Conservation (phyloP, 2,113 vertebrate species). For the Paramormyrops kingsleyae region DNA sequence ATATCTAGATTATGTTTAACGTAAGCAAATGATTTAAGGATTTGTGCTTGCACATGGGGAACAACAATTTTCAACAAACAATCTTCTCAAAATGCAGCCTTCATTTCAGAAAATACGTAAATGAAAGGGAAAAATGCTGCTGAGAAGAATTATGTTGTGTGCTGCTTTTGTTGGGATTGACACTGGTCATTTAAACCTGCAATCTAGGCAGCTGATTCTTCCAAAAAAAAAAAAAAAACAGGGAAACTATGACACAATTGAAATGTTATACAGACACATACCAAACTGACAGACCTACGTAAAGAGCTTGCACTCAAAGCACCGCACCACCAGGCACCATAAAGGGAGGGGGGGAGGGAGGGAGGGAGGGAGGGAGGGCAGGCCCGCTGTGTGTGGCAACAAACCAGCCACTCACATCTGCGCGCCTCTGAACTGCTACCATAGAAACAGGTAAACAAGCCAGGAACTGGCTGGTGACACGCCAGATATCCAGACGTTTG, state of each 20-base stretch:
- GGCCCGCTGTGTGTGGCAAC: background rate
- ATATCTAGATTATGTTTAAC: background rate
- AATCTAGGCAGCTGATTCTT: background rate
- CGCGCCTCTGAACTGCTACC: conserved; percentile 46
- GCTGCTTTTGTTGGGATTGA: background rate
- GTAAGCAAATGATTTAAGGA: background rate
- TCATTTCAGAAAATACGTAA: background rate
- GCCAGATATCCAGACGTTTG: conserved; percentile 26
- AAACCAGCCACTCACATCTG: conserved; percentile 41
- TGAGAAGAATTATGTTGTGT: background rate
- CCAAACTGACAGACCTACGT: background rate
- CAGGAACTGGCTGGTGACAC: conserved; percentile 39
- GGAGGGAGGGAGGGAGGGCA: too few relatives aligned
- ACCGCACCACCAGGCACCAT: conserved; percentile 11
- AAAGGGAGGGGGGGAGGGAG: too few relatives aligned
- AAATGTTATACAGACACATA: background rate
- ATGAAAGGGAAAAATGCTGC: background rate
- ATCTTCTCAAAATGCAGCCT: background rate
- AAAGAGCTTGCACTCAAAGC: background rate
- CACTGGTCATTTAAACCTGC: background rate
- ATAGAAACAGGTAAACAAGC: conserved; percentile 57
- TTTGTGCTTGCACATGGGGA: background rate
- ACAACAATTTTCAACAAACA: background rate
- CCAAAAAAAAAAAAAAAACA: conserved; percentile 1
- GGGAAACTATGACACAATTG: background rate